These are phyloP conservation scores for Mesoclemmys tuberculata DNA, from an alignment of 2,113 vertebrate species.

Conservation along the genomic window DNA sequence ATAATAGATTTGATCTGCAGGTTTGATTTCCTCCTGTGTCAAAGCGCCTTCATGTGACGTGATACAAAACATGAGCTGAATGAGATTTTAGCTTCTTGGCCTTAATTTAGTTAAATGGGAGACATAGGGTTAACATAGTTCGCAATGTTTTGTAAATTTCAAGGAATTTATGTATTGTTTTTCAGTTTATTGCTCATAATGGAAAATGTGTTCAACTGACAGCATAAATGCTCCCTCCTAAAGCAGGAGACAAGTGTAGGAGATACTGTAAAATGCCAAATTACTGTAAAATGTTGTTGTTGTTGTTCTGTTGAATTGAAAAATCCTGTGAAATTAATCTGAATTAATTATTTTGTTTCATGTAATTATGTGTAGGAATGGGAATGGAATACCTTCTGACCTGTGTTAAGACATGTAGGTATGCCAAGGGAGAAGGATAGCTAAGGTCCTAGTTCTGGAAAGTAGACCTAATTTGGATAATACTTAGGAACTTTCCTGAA, in stretches of 20 bases:
- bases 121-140: not conserved
- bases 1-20: not conserved
- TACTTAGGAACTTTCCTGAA: not conserved
- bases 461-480: not conserved
- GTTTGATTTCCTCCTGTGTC: not conserved
- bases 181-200: not conserved
- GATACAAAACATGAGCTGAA: not conserved
- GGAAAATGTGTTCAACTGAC: not conserved
- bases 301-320: not conserved
- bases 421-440: not conserved
- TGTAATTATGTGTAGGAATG: not conserved
- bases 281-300: not conserved
- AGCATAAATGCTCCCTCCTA: not conserved
- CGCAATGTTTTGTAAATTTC: not conserved
- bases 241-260: not conserved
- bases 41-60: not conserved
- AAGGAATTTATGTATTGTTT: not conserved
- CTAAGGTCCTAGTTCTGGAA: not conserved
- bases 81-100: not conserved
- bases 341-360: not conserved
- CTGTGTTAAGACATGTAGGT: not conserved
- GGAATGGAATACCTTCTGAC: rapidly evolving
- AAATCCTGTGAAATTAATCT: not conserved
- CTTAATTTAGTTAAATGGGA: not conserved
- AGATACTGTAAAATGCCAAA: not conserved